Conservation (phyloP, 2,113 vertebrate genomes). For the Eleginops maclovinus region DNA sequence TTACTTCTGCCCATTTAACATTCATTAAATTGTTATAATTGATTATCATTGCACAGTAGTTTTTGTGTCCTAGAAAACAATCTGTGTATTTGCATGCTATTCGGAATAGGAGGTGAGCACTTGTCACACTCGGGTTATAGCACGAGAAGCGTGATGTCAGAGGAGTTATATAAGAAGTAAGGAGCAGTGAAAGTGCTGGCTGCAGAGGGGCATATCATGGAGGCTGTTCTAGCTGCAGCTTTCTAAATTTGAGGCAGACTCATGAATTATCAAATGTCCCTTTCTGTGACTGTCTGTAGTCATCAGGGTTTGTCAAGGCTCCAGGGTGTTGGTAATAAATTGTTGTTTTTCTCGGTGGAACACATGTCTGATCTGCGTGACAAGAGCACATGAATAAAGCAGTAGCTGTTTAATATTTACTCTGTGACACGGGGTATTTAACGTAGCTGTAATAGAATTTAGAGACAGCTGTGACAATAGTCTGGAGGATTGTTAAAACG, state of each 20-base stretch:
- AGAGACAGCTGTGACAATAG: slow-evolving; percentile 11
- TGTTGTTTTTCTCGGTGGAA: slow-evolving; percentile 52
- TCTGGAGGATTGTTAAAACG: background rate
- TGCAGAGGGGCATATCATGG: slow-evolving; percentile 57
- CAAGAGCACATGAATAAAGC: slow-evolving; percentile 69
- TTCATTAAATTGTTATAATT: background rate
- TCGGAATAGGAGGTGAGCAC: slow-evolving; percentile 49
- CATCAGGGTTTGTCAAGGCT: slow-evolving; percentile 42
- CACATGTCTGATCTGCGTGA: slow-evolving; percentile 62
- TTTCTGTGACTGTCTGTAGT: slow-evolving; percentile 41
- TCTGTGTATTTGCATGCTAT: slow-evolving; percentile 12
- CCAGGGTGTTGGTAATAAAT: slow-evolving; percentile 20
- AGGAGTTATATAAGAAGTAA: slow-evolving; percentile 81
- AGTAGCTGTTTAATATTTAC: slow-evolving; percentile 64
- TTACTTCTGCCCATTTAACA: slow-evolving; percentile 5
- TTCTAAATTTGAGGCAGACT: slow-evolving; percentile 64
- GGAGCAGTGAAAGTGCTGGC: slow-evolving; percentile 73
- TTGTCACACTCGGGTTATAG: slow-evolving; percentile 76
- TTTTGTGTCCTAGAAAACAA: background rate
- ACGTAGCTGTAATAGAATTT: slow-evolving; percentile 13
- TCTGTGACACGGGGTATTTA: slow-evolving; percentile 40
- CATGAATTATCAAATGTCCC: slow-evolving; percentile 67
- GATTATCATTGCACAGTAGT: background rate
- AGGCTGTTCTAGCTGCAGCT: slow-evolving; percentile 56
- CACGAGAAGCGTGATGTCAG: slow-evolving; percentile 75